These are phyloP conservation scores for Onychomys arenicola DNA, from an alignment of 2,797 vertebrate genomes.

Conservation along the genomic window DNA sequence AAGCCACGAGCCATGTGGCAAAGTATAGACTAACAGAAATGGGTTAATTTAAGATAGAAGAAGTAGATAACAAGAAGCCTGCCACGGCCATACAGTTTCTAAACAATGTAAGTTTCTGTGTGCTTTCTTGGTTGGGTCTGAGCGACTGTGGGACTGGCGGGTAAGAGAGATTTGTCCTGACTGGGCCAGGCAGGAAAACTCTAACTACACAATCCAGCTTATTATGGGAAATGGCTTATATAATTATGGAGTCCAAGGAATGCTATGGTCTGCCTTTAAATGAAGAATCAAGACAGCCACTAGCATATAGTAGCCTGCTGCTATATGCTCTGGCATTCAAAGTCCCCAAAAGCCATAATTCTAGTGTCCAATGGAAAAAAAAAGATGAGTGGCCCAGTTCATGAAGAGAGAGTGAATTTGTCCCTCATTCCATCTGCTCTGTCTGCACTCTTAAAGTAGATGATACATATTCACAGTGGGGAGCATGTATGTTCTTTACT, in stretches of 20 bases:
- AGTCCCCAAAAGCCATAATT: background rate
- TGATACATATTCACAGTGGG: background rate
- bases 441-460: background rate
- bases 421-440: background rate
- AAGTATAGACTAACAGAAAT: too few species aligned
- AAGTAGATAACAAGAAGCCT: too few species aligned
- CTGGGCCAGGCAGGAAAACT: too few species aligned
- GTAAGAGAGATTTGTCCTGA: too few species aligned
- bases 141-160: too few species aligned
- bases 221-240: background rate
- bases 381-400: background rate
- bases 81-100: too few species aligned
- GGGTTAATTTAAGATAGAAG: too few species aligned
- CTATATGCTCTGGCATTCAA: background rate
- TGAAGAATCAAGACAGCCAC: background rate
- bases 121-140: too few species aligned
- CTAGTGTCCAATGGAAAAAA: background rate
- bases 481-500: background rate
- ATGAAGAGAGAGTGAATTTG: background rate
- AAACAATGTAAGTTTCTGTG: too few species aligned
- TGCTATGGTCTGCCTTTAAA: background rate
- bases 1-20: too few species aligned
- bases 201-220: background rate
- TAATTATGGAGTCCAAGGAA: background rate
- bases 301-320: background rate